Evolutionary conservation across 2,888 invertebrate species (phyloP).

Genomic region (Tetranychus piercei): DNA sequence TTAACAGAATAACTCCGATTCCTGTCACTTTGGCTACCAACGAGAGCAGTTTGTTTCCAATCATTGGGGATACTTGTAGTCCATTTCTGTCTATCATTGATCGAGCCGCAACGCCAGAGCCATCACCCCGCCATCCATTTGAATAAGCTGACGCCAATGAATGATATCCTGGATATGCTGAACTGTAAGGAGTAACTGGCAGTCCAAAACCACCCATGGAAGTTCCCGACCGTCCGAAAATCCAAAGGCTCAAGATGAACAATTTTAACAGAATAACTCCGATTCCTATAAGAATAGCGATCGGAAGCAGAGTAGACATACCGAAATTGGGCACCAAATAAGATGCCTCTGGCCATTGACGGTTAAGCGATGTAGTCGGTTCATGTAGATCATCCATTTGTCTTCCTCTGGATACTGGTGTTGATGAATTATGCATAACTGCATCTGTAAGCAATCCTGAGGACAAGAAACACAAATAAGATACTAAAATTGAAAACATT

Average conservation of each 20-base stretch:
- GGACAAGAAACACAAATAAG: background rate
- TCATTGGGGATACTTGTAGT: background rate
- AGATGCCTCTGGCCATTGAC: background rate
- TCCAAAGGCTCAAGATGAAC: slow-evolving; percentile 3
- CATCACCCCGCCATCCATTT: slow-evolving; percentile 3
- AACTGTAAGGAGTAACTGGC: background rate
- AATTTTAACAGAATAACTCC: background rate
- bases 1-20: too few relatives aligned
- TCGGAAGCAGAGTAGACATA: background rate
- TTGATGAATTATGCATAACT: background rate
- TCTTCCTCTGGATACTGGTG: background rate
- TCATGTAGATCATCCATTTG: background rate
- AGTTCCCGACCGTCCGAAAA: background rate
- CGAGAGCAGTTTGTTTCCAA: background rate
- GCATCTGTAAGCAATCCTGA: background rate
- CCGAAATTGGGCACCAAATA: background rate
- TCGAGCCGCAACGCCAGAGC: background rate
- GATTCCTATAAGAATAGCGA: background rate
- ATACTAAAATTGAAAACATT: background rate
- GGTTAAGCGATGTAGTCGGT: background rate
- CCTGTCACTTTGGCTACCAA: slow-evolving; percentile 4
- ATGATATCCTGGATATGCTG: slow-evolving; percentile 3
- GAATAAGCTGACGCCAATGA: background rate
- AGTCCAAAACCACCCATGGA: background rate
- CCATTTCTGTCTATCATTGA: background rate